Base-by-base conservation (phyloP, 2,888 invertebrate species). In the Agrochola lota region DNA sequence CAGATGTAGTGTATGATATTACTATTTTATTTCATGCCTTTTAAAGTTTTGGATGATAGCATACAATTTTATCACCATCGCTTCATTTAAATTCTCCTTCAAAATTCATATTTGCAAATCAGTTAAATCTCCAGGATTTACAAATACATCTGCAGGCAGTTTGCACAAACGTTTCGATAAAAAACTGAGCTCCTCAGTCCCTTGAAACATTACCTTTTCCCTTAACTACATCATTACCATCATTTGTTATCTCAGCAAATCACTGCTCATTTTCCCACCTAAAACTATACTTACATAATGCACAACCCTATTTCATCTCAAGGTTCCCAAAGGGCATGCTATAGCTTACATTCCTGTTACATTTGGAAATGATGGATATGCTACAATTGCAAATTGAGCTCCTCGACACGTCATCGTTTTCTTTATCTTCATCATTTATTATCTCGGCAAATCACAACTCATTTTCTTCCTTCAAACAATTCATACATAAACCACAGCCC, bases 251-350 rank as follows among this genome's bases (percentile, higher is more conserved):
- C 26, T 68, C 78, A 6, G 43, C 20, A 55, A 77, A 62, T 62
- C 20, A 35, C 35, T 62, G 30, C 69, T 46, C 60, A 62, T 62
- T 43, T 80, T 49, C 40, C 11, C 62, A 20, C 11, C 15, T 55
- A 20, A n/a, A 63, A 52, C 40, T n/a, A n/a, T 57, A 57, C 49
- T 49, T 55, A 69, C 49, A 46, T 64, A 71, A 71, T 35, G 43
- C 49, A 69, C 43, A 67, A 30, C 49, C 57, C 20, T 74, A 69
- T 35, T 60, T 59, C 35, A 69, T 69, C 55, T 69, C 30, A 30
- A 4, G 12, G n/a, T 40, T 84, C 75, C 66, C 80, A 49, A 59
- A 49, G 64, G 74, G 80, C 64, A 71, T 66, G 60, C 9, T 57
- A n/a, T 69, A 11, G 7, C 35, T 20, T 35, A 55, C n/a, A 20